These are phyloP conservation scores for Temnothorax curvispinosus DNA, from an alignment of 1,140 invertebrate genomes.

Conservation along the genomic window DNA sequence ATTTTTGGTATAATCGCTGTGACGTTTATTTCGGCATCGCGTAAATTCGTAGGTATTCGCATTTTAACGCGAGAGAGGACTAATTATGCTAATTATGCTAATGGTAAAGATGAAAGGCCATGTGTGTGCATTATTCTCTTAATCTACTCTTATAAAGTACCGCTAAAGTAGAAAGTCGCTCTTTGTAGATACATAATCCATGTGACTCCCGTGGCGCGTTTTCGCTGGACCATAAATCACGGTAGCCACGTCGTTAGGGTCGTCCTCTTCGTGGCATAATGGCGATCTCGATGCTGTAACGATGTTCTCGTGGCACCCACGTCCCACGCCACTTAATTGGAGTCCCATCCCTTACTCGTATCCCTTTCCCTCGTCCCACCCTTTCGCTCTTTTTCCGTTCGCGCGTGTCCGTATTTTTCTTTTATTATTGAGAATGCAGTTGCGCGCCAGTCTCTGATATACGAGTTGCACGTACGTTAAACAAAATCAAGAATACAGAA, in stretches of 20 bases:
- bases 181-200: slow-evolving; percentile 66
- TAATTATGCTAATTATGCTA: slow-evolving; percentile 54
- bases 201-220: slow-evolving; percentile 51
- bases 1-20: not conserved
- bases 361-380: not conserved
- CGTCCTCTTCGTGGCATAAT: slow-evolving; percentile 73
- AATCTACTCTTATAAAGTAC: slow-evolving; percentile 66
- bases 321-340: slow-evolving; percentile 68
- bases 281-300: slow-evolving; percentile 76
- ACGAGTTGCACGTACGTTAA: not conserved
- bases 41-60: not conserved
- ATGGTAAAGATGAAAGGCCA: slow-evolving; percentile 47
- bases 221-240: slow-evolving; percentile 76
- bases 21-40: not conserved
- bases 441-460: not conserved
- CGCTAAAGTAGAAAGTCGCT: slow-evolving; percentile 57
- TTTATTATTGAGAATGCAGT: not conserved
- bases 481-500: not conserved
- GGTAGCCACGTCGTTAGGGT: slow-evolving; percentile 73
- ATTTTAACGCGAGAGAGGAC: slow-evolving; percentile 51
- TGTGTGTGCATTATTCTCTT: slow-evolving; percentile 65
- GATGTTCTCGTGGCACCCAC: slow-evolving; percentile 65
- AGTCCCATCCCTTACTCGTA: slow-evolving; percentile 42
- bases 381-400: slow-evolving; percentile 6
- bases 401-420: not conserved